These are phyloP conservation scores for Nymphalis io DNA, from an alignment of 1,140 invertebrate genomes.

Conservation along the genomic window DNA sequence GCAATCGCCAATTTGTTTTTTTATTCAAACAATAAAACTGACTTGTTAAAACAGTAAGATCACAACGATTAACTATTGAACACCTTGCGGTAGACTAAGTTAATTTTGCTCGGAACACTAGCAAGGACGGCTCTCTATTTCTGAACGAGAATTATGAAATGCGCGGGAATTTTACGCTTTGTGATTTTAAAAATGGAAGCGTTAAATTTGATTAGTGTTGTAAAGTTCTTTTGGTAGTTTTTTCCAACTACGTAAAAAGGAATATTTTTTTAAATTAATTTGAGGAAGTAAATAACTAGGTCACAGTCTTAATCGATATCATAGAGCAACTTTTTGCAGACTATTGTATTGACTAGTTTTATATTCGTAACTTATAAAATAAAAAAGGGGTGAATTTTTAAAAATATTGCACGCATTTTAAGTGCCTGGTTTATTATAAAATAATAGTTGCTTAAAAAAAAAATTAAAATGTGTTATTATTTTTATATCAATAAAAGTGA, in stretches of 20 bases:
- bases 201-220: constrained; percentile 19
- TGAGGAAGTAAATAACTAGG: constrained; percentile 49
- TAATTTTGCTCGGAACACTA: constrained; percentile 28
- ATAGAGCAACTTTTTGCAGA: neutral
- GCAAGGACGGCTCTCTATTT: constrained; percentile 60
- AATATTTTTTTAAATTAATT: constrained; percentile 25
- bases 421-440: too few species aligned
- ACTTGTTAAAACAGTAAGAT: constrained; percentile 28
- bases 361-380: neutral
- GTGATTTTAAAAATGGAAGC: constrained; percentile 18
- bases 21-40: neutral
- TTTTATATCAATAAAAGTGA: too few species aligned
- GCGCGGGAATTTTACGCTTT: constrained; percentile 50
- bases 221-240: neutral
- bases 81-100: constrained; percentile 27
- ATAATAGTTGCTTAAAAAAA: too few species aligned
- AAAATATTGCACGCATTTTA: too few species aligned
- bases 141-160: constrained; percentile 53
- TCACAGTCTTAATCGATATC: constrained; percentile 56
- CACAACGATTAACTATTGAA: constrained; percentile 30
- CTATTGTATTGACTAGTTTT: neutral
- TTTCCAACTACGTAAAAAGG: neutral
- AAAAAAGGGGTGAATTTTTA: too few species aligned
- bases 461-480: too few species aligned
- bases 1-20: too few species aligned